Conservation (phyloP, 2,113 vertebrate genomes). For the Carollia perspicillata region DNA sequence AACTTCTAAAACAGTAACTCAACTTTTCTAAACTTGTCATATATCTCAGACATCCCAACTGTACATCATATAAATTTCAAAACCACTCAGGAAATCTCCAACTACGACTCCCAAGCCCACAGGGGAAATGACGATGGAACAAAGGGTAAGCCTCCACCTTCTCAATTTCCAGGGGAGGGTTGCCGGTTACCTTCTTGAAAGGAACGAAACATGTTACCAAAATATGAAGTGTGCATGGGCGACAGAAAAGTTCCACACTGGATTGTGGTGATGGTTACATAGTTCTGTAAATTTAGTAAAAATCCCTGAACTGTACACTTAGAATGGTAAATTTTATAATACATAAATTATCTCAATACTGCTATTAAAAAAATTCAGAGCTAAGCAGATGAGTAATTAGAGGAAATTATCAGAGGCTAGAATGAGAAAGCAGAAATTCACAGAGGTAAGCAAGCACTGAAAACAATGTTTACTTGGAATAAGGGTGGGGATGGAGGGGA, state of each 20-base stretch:
- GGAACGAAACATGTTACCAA: not conserved
- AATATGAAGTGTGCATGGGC: not conserved
- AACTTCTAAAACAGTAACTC: not conserved
- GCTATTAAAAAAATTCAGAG: not conserved
- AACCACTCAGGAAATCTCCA: not conserved
- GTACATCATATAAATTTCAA: not conserved
- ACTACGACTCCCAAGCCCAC: not conserved
- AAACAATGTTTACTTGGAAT: not conserved
- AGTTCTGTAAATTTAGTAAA: not conserved
- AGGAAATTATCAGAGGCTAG: not conserved
- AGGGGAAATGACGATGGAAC: not conserved
- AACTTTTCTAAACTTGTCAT: not conserved
- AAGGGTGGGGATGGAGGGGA: not conserved
- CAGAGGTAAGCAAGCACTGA: not conserved
- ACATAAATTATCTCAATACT: not conserved
- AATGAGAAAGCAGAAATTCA: slow-evolving; percentile 5
- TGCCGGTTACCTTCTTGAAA: not conserved
- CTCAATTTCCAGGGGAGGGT: not conserved
- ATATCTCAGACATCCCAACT: not conserved
- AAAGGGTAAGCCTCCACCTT: not conserved
- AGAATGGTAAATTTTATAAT: not conserved
- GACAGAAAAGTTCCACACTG: not conserved
- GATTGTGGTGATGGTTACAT: not conserved
- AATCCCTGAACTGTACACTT: not conserved
- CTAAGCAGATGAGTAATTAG: not conserved